A percentile compares a stretch with the other conserved stretches of the same genome.
Evolutionary conservation across 2,797 vertebrate species (phyloP).

Genomic region (Gadopsis marmoratus): DNA sequence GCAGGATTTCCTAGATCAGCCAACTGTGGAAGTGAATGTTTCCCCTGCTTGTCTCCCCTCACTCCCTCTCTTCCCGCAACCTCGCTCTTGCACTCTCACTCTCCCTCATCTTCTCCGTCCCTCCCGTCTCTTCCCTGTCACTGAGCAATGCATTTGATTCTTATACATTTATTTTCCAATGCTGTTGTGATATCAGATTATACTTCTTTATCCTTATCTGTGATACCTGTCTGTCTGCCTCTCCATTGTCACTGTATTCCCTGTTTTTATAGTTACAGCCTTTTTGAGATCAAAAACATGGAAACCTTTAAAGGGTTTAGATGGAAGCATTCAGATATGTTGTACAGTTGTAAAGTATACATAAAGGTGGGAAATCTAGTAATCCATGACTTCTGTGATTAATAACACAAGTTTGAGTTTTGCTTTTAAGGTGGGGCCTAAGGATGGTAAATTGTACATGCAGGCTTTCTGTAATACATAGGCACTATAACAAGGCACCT

Average conservation of each 20-base stretch:
- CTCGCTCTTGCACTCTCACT: constrained; percentile 38
- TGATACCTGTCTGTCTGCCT: constrained; percentile 32
- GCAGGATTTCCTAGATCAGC: constrained; percentile 84
- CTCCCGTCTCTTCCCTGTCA: constrained; percentile 47
- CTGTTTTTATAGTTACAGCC: constrained; percentile 20
- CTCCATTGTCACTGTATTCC: constrained; percentile 15
- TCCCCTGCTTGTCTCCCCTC: constrained; percentile 69
- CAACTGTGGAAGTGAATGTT: constrained; percentile 84
- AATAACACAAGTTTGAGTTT: background rate
- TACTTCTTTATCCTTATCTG: constrained; percentile 47
- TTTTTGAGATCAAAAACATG: constrained; percentile 27
- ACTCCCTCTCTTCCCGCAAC: constrained; percentile 35
- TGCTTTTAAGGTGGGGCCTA: background rate
- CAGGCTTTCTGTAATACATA: background rate
- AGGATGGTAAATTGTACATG: background rate
- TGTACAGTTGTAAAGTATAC: background rate
- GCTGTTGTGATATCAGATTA: constrained; percentile 67
- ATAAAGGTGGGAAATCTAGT: background rate
- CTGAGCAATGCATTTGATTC: constrained; percentile 69
- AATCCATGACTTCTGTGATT: background rate
- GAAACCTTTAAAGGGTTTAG: background rate
- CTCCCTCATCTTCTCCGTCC: constrained; percentile 46
- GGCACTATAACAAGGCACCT: background rate
- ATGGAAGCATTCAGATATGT: background rate
- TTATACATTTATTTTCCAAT: constrained; percentile 67